Percentiles rank a stretch among this genome's conserved stretches.
phyloP scores from a whole-genome alignment of 2,113 vertebrate species.

The Bubo scandiacus region DNA sequence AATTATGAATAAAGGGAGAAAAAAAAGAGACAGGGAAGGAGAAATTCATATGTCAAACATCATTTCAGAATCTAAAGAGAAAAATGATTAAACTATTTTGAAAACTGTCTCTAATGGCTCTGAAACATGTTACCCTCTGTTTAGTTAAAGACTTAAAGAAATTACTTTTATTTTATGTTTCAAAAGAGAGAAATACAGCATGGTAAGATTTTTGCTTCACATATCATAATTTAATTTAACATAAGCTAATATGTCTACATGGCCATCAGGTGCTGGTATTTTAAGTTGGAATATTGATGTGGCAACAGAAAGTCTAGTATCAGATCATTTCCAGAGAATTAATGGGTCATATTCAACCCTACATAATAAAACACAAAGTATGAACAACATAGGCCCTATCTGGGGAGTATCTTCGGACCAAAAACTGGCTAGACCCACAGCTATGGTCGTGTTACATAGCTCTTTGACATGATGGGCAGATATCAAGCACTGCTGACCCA shows the following conservation, averaged over 20 bases:
- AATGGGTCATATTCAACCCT: neutral
- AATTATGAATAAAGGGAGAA: neutral
- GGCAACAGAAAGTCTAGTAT: neutral
- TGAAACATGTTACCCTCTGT: neutral
- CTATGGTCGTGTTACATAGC: neutral
- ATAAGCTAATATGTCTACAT: neutral
- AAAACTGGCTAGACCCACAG: neutral
- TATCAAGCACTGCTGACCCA: neutral
- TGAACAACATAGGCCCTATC: neutral
- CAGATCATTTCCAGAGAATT: neutral
- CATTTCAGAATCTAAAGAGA: neutral
- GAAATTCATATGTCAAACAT: neutral
- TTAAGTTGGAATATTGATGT: neutral
- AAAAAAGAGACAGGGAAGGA: neutral
- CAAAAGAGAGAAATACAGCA: neutral
- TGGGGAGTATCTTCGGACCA: neutral
- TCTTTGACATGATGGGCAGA: neutral
- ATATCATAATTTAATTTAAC: neutral
- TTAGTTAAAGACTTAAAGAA: neutral
- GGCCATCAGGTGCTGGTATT: neutral
- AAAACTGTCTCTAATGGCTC: neutral
- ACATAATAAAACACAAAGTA: neutral
- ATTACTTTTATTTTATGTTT: neutral
- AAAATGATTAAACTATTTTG: neutral
- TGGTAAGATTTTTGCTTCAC: neutral